These are phyloP conservation scores for Metaphire vulgaris DNA, from an alignment of 1,140 invertebrate genomes.

Conservation along the genomic window DNA sequence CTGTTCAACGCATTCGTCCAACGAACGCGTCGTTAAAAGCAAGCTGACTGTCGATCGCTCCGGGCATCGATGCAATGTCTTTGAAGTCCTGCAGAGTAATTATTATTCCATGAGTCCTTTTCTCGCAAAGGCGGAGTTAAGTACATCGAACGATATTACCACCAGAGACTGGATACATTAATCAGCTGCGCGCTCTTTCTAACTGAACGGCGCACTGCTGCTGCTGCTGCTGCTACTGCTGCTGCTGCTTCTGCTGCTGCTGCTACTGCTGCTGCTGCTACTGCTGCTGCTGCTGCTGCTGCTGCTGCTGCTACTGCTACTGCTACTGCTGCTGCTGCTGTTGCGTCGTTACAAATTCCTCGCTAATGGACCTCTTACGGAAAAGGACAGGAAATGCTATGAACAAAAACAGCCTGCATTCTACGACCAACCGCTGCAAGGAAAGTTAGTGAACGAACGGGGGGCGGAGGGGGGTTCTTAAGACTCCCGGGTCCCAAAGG, in stretches of 20 bases:
- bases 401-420: no score
- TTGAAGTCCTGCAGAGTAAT: no score
- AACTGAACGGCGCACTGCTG: neutral
- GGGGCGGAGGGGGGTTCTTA: no score
- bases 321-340: constrained; percentile 7
- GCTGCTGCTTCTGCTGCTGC: no score
- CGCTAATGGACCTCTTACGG: neutral
- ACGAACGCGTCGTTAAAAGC: no score
- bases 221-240: constrained; percentile 8
- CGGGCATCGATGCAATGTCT: no score
- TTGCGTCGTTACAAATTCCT: neutral
- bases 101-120: no score
- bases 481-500: no score
- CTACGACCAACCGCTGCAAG: no score
- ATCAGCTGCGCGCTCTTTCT: neutral
- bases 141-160: neutral
- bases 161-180: neutral
- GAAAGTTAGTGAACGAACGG: neutral
- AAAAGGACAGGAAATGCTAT: neutral
- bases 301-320: constrained; percentile 5
- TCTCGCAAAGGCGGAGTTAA: no score
- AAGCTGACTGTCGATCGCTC: no score
- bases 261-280: constrained; percentile 5
- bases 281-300: constrained; percentile 8
- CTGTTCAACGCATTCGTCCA: no score